Evolutionary conservation across 2,113 vertebrate species (phyloP).

Genomic region (Podarcis muralis): DNA sequence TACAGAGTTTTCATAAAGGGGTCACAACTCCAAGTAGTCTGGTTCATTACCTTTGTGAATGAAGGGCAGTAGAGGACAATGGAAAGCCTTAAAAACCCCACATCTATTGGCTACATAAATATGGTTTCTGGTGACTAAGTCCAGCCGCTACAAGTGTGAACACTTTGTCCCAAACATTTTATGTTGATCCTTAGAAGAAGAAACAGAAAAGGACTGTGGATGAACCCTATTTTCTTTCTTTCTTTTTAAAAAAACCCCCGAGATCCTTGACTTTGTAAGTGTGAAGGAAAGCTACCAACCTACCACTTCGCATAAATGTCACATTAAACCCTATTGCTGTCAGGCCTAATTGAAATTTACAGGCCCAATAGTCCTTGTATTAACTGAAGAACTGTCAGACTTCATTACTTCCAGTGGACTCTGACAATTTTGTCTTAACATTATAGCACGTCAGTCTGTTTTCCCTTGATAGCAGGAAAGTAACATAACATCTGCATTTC

Average conservation of each 20-base stretch:
- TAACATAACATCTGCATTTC: conserved; percentile 56
- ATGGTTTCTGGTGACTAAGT: conserved; percentile 8
- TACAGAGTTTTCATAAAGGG: conserved; percentile 35
- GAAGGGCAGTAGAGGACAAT: not conserved
- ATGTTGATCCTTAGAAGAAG: not conserved
- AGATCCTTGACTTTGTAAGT: conserved; percentile 52
- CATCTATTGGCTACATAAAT: conserved; percentile 2
- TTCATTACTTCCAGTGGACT: conserved; percentile 58
- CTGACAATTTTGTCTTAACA: conserved; percentile 55
- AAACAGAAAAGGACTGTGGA: conserved; percentile 26
- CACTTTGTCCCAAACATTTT: conserved; percentile 19
- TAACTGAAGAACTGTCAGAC: conserved; percentile 60
- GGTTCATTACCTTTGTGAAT: not conserved
- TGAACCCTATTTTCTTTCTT: not conserved
- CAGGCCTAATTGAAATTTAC: conserved; percentile 60
- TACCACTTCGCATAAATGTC: conserved; percentile 60
- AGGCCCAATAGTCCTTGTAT: conserved; percentile 55
- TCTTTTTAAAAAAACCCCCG: not conserved
- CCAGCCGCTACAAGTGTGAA: not conserved
- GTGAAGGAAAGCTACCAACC: conserved; percentile 63
- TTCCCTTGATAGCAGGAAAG: conserved; percentile 61
- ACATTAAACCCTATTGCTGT: conserved; percentile 53
- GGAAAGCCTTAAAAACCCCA: not conserved
- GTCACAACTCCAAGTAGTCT: not conserved
- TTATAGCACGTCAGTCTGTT: conserved; percentile 64